phyloP scores from a whole-genome alignment of 2,888 invertebrate species.

The Eumerus sabulonum region DNA sequence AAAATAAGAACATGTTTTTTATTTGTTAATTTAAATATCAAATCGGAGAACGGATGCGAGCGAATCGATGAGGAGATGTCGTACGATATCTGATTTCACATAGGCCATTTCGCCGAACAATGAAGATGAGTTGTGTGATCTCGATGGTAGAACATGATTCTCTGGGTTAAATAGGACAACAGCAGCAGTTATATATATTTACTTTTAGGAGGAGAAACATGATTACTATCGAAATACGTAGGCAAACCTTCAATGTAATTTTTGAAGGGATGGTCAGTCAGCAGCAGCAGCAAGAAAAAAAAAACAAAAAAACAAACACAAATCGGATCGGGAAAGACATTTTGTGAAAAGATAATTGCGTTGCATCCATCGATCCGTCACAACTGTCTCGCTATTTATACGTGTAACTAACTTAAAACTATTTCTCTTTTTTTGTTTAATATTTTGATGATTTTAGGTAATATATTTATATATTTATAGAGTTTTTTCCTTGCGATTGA shows the following conservation, averaged over 20 bases:
- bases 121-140: background rate
- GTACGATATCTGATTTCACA: background rate
- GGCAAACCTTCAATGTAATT: too few species aligned
- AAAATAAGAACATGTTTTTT: constrained; percentile 54
- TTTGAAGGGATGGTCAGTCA: constrained; percentile 17
- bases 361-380: background rate
- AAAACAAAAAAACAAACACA: constrained; percentile 19
- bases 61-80: too few species aligned
- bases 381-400: constrained; percentile 3
- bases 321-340: constrained; percentile 1
- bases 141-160: background rate
- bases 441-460: constrained; percentile 57
- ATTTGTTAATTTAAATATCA: background rate
- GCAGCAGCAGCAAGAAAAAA: constrained; percentile 57
- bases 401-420: constrained; percentile 33
- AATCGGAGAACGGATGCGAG: background rate
- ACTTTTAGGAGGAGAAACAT: constrained; percentile 1
- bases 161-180: constrained; percentile 18
- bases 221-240: background rate
- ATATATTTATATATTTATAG: constrained; percentile 8
- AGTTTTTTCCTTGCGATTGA: constrained; percentile 54
- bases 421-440: constrained; percentile 32
- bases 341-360: background rate
- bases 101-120: background rate
- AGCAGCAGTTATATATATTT: constrained; percentile 33